Evolutionary conservation across 2,797 vertebrate species (phyloP), one percentile per base, ranked within the genome.

Genomic region (Catostomus latipinnis): DNA sequence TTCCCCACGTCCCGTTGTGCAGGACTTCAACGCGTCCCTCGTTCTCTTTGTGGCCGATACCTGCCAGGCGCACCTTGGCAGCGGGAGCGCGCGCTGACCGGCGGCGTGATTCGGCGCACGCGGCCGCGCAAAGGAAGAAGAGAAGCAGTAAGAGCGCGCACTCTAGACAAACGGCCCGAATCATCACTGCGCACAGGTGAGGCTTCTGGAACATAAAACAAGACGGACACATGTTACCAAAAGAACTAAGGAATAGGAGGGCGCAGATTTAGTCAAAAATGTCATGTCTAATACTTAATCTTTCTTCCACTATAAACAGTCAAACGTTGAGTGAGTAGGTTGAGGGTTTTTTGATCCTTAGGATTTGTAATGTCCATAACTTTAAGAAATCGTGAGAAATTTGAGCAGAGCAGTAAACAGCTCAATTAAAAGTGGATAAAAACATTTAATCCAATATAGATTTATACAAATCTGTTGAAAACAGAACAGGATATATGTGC

Each of bases 11-110:
- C 66, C 93, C 96, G 84, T 96, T 93, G 91, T 98, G 93, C 50
- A 97, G 89, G 73, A 99, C 95, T 87, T 99, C 98, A 81, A 99
- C 90, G 7, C 98, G 96, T 0, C 98, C 98, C 82, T 98, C 97
- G 50, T 96, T 90, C 18, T 90, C 89, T 0, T 89, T 89, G 10
- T 91, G 90, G 0, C 81, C 89, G 0, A 90, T 90, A 22, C 97
- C 96, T 3, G 88, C 95, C 86, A 99, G 90, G 11, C 97, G 93
- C 72, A 99, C 93, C 86, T 94, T 95, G 46, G 89, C 83, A 0
- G 85, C 74, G 0, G 91, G 90, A 0, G 91, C 92, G 5, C 91
- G 90, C 0, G 88, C 5, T 0, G 81, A 13, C 72, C 92, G 84
- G 84, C 85, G 86, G 71, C 82, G 87, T 0, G 90, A 48, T 1